Evolutionary conservation across 2,113 vertebrate species (phyloP), one percentile per base, ranked within the genome.

Genomic region (Aptenodytes forsteri): DNA sequence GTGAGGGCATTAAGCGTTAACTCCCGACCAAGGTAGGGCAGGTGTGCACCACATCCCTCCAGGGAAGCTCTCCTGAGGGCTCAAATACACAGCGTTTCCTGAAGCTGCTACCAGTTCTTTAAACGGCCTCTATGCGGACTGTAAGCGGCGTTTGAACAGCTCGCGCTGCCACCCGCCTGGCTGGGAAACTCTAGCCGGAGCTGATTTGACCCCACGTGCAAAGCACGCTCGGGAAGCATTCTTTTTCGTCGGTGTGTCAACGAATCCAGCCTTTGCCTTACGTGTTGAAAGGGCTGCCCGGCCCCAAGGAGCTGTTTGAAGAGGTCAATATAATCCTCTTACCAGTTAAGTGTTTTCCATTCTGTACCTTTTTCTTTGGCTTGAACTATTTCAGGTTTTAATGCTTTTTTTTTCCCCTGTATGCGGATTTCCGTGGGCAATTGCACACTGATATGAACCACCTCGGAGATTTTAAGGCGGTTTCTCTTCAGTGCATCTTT

Each of bases 21-120:
- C 67, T 91, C 81, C 55, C 3, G 2, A 44, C 36, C 61, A 47
- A 18, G 1, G 3, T 1, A 25, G 50, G 78, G 87, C 94, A 96
- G 94, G 82, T 91, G 87, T 20, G 42, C 50, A 27, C 27, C 0
- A 0, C n/a, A 38, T 66, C 69, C 89, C 91, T 86, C 94, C 44
- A 42, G 87, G 91, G 85, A 86, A 81, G 19, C 67, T 91, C 71
- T 95, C 84, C 91, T 90, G 23, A 36, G 91, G 93, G 75, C 50
- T 93, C 79, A 70, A 65, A 77, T 20, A 78, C 1, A 30, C 58
- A 50, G 70, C 1, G 0, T 42, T 90, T 95, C 89, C 89, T n/a
- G 49, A 91, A 93, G 67, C 78, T 47, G 50, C 75, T 50, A 72
- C 54, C 72, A 38, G 50, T 12, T 46, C 81, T 84, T 85, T 18